Evolutionary conservation across 2,797 vertebrate genomes (phyloP).

Genomic region (Odontamblyopus rebecca): DNA sequence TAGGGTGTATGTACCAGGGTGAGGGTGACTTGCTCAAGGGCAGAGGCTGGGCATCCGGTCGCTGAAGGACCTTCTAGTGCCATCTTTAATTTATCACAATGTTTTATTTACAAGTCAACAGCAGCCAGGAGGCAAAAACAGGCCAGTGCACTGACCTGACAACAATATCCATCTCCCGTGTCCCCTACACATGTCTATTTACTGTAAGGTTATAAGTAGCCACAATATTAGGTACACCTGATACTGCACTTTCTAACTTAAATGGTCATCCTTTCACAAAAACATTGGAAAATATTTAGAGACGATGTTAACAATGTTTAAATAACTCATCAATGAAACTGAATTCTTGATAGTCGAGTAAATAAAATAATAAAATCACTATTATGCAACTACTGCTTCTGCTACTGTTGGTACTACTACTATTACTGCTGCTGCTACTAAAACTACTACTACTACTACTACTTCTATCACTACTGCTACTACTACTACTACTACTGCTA

Average conservation of each 20-base stretch:
- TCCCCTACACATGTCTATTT: background rate
- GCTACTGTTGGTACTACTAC: too few species aligned
- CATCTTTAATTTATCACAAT: slow-evolving; percentile 67
- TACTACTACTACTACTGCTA: too few species aligned
- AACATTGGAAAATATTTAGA: background rate
- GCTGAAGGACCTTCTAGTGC: slow-evolving; percentile 24
- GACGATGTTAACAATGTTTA: background rate
- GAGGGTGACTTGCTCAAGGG: slow-evolving; percentile 31
- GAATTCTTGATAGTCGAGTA: background rate
- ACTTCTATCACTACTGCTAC: too few species aligned
- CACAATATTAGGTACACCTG: background rate
- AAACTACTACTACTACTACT: too few species aligned
- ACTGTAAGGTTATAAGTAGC: background rate
- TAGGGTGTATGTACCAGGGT: slow-evolving; percentile 1
- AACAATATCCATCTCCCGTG: background rate
- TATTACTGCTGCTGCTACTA: too few species aligned
- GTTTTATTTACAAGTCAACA: slow-evolving; percentile 65
- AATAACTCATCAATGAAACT: background rate
- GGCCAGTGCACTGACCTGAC: background rate
- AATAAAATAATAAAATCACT: background rate
- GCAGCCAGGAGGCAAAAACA: slow-evolving; percentile 35
- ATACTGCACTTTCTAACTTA: background rate
- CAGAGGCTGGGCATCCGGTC: slow-evolving; percentile 1
- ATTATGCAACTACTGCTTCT: too few species aligned
- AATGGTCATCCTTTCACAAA: background rate